Evolutionary conservation across 2,113 vertebrate species (phyloP), one percentile per base, ranked within the genome.

Genomic region (Aplodontia rufa): DNA sequence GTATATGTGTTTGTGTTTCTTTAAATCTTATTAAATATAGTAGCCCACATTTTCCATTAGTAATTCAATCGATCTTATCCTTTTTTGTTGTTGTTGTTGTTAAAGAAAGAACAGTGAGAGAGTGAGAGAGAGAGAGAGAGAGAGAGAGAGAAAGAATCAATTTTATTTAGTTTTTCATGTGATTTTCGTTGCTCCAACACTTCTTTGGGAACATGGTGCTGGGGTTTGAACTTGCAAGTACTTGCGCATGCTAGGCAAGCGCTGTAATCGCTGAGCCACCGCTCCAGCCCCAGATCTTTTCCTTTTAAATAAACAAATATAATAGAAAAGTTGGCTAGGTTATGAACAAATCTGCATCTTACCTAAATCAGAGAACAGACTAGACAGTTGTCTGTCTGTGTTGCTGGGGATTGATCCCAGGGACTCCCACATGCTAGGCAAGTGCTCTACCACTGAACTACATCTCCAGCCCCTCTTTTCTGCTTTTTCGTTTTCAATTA

Each of bases 1-100:
- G 22, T 35, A 42, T 42, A 17, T 58, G 9, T 53, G n/a, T 92
- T 76, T 93, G 12, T 71, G 11, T 32, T 82, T 94, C 42, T 78
- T 3, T 94, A 40, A 49, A 79, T 84, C 11, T 83, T 92, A 94
- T 45, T 95, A 60, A 94, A 79, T 87, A 80, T 87, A 4, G 49
- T 68, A 1, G 17, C 35, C n/a, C 88, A 30, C 28, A 78, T 82
- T 42, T 22, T 28, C 28, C 40, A 60, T 84, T 81, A 68, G 26
- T 87, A 79, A 95, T 28, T 86, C 84, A 47, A 86, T 66, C 87
- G 13, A 6, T 75, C 49, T 42, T 69, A 35, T 69, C 37, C 24
- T 58, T 17, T 58, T 58, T 58, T 58, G 55, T 47, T 62, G n/a
- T n/a, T 47, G 20, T 79, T 79, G n/a, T 35, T 13, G n/a, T 32